Base-by-base conservation (phyloP, 2,797 vertebrate species). In the Aeoliscus strigatus region DNA sequence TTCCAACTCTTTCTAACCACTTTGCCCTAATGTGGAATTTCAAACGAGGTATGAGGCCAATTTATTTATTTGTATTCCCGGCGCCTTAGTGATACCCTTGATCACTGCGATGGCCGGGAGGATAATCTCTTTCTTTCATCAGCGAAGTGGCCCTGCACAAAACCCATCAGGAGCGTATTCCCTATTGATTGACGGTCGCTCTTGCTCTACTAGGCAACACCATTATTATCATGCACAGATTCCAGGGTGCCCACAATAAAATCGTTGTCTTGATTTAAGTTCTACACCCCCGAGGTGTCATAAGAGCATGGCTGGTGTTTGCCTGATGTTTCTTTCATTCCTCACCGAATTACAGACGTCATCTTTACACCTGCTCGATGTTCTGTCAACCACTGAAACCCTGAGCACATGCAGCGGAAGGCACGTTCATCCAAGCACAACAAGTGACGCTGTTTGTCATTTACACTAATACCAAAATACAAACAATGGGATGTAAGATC, bases 1-100 rank as follows among this genome's bases (percentile, higher is more conserved):
- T 86, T 74, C 81, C 75, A 82, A 60, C 81, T 86, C 80, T 72
- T 86, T 86, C 78, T 73, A 80, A 77, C 83, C 86, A 80, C 86
- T 88, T 83, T 73, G 70, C 73, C 74, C 83, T 88, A 88, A 87
- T 87, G 85, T 75, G 74, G 81, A 80, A 87, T 88, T 84, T 86
- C 71, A 84, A 85, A 80, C 75, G 60, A 75, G 66, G 63, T 79
- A 77, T 77, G 74, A 82, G 81, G 56, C 75, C 70, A 74, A 73
- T 88, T 88, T 89, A 87, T 90, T 89, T 90, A 87, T 87, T 84
- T 87, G 83, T 86, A 79, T 88, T 87, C 72, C 47, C 56, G 37
- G 56, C 73, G 50, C 81, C 73, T 84, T 79, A 71, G 79, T 51
- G 73, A 74, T 80, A 73, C 86, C 77, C 86, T 88, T 77, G 66